phyloP scores from a whole-genome alignment of 2,113 vertebrate genomes.

The Lethenteron reissneri region DNA sequence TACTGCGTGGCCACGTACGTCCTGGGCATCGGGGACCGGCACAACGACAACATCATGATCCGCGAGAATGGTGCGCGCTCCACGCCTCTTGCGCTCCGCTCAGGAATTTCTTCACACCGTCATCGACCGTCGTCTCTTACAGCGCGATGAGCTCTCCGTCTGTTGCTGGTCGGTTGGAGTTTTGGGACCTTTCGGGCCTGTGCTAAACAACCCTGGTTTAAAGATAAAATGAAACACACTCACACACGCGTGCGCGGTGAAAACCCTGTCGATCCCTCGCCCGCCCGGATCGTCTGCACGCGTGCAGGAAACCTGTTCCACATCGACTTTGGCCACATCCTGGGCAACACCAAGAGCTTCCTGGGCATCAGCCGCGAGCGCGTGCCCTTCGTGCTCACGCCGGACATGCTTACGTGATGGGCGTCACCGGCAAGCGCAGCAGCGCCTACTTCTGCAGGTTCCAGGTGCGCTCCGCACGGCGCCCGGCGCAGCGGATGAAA shows the following conservation, averaged over 20 bases:
- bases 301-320: conserved; percentile 34
- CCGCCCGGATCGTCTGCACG: neutral
- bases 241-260: neutral
- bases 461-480: conserved; percentile 18
- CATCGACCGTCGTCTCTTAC: no score
- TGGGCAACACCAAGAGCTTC: conserved; percentile 35
- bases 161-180: no score
- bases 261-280: neutral
- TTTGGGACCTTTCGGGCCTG: neutral
- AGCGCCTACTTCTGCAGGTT: conserved; percentile 34
- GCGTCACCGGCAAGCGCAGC: conserved; percentile 19
- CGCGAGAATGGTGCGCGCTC: conserved; percentile 25
- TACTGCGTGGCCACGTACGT: conserved; percentile 42
- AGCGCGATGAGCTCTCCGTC: no score
- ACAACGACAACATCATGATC: conserved; percentile 50
- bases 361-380: conserved; percentile 29
- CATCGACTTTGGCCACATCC: conserved; percentile 42
- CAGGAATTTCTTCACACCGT: no score
- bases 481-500: neutral
- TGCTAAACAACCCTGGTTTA: neutral
- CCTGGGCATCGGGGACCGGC: conserved; percentile 36
- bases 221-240: no score
- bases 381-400: conserved; percentile 36
- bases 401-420: conserved; percentile 43
- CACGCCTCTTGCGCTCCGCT: no score